Conservation (phyloP, 2,113 vertebrate genomes). For the Vombatus ursinus region DNA sequence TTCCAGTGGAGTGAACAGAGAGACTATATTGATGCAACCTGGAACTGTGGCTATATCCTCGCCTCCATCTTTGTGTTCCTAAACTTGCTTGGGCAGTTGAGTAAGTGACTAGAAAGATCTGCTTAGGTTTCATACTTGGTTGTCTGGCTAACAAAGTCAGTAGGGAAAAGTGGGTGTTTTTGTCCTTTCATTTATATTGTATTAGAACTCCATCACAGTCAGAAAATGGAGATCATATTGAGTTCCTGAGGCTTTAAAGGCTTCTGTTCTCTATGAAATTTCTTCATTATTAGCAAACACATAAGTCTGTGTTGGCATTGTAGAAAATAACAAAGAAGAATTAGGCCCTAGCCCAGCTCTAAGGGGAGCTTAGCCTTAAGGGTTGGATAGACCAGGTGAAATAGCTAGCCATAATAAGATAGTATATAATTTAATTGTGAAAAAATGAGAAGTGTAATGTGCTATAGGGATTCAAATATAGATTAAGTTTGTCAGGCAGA, state of each 20-base stretch:
- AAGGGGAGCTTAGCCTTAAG: background rate
- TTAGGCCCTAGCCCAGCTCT: background rate
- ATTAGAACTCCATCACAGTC: background rate
- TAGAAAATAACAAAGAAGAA: background rate
- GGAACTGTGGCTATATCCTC: conserved; percentile 96
- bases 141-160: background rate
- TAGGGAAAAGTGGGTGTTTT: background rate
- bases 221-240: background rate
- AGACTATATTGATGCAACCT: conserved; percentile 96
- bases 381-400: background rate
- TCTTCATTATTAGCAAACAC: background rate
- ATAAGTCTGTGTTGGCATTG: background rate
- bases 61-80: conserved; percentile 95
- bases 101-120: conserved; percentile 83
- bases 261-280: background rate
- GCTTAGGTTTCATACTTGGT: background rate
- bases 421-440: background rate
- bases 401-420: background rate
- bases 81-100: conserved; percentile 95
- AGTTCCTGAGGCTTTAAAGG: background rate
- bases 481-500: background rate
- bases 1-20: conserved; percentile 98
- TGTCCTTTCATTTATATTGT: background rate
- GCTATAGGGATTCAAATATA: background rate
- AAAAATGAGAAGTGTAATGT: background rate